A percentile compares a stretch with the other conserved stretches of the same genome.
These are phyloP conservation scores for Caenorhabditis sp. DNA, from an alignment of 2,888 invertebrate species.

Conservation along the genomic window DNA sequence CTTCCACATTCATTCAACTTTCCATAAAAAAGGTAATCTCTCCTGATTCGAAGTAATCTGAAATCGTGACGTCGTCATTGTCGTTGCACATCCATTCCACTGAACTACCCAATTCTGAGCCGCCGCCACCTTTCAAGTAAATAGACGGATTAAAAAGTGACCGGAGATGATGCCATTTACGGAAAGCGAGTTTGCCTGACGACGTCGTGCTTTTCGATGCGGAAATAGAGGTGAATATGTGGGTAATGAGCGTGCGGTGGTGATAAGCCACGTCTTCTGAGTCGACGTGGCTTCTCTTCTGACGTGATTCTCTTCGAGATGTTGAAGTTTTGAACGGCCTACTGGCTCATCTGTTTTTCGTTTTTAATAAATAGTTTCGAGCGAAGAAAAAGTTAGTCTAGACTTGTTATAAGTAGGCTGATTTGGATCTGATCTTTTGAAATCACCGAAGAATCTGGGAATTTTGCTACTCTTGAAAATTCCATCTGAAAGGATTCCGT, in stretches of 20 bases:
- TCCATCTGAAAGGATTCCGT: neutral
- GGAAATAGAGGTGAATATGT: slow-evolving; percentile 56
- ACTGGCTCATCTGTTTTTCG: neutral
- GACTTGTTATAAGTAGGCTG: slow-evolving; percentile 12
- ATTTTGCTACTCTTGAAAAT: too few species aligned
- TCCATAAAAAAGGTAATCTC: neutral
- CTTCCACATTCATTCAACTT: neutral
- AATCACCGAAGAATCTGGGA: neutral
- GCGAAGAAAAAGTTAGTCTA: slow-evolving; percentile 31
- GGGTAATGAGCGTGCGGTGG: slow-evolving; percentile 54
- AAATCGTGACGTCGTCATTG: slow-evolving; percentile 23
- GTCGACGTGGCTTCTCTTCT: slow-evolving; percentile 44
- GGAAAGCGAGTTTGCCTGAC: slow-evolving; percentile 25
- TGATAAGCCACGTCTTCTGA: slow-evolving; percentile 34
- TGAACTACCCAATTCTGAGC: slow-evolving; percentile 15
- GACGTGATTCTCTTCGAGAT: slow-evolving; percentile 40
- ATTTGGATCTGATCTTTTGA: neutral
- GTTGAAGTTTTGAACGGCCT: slow-evolving; percentile 14
- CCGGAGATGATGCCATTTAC: slow-evolving; percentile 57
- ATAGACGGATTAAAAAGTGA: slow-evolving; percentile 56
- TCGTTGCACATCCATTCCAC: neutral
- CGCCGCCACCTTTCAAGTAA: slow-evolving; percentile 37
- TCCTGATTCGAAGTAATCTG: slow-evolving; percentile 17
- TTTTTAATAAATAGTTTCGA: neutral
- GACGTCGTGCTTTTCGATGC: slow-evolving; percentile 53